Base-by-base conservation (phyloP, 2,113 vertebrate species). In the Perccottus glenii region DNA sequence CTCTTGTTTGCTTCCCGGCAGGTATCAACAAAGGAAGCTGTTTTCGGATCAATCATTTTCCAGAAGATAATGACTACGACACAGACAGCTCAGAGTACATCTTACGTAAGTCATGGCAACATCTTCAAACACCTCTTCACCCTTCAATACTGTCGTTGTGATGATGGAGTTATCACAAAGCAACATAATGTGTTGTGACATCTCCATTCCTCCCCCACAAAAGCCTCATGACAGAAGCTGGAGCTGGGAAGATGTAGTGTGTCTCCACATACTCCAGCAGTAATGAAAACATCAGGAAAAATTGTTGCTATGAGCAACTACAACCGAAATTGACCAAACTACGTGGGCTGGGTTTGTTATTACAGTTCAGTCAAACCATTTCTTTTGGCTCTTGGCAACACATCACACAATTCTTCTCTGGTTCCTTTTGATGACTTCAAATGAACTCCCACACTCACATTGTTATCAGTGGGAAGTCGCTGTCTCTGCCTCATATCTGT, bases 11-110 rank as follows among this genome's bases (percentile, higher is more conserved):
- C 49, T 66, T 78, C 64, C 70, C 56, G 49, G 53, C 82, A 99
- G 97, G 96, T 75, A 93, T 96, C 87, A 96, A 97, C 84, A 96
- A 94, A 91, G 97, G 97, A 76, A 96, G 94, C 87, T 99, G 97
- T 84, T 98, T 96, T 89, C 91, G 94, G 87, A 98, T 99, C 93
- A 98, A 98, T 91, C 96, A 98, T 84, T 99, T 99, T 84, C 96
- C 97, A 10, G 96, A 97, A 60, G 97, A 99, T 88, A 96, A 98
- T 0, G 96, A 96, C 85, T 98, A 98, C 0, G 97, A 99, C 84
- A 95, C 97, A 0, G 97, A 99, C 93, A 96, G 94, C 91, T 98
- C 96, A 0, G 97, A 99, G 78, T 98, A 98, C 83, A 95, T 99
- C 85, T 92, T 99, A 75, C 95, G 97, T 99, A 92, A 98, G 97